Evolutionary conservation across 2,113 vertebrate species (phyloP).

Genomic region (human): DNA sequence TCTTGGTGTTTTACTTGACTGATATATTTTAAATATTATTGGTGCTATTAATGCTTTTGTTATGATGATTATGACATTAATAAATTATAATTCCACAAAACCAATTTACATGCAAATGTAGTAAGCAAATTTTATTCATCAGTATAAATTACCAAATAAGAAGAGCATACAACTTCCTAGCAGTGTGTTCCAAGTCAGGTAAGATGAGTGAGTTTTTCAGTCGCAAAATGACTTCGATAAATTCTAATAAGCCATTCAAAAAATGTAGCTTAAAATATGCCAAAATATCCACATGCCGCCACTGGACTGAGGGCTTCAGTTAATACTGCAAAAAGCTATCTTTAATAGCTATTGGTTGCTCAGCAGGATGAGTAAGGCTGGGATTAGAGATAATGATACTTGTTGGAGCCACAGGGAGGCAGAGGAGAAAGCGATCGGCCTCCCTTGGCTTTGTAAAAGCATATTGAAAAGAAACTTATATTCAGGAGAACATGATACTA

Average conservation of each 20-base stretch:
- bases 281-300: constrained; percentile 41
- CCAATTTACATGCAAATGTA: neutral
- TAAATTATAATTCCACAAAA: neutral
- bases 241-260: constrained; percentile 34
- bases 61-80: neutral
- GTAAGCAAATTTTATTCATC: neutral
- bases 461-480: constrained; percentile 53
- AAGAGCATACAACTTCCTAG: neutral
- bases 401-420: constrained; percentile 72
- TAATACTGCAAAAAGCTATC: constrained; percentile 73
- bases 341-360: constrained; percentile 76
- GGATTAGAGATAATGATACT: constrained; percentile 81
- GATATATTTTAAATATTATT: neutral
- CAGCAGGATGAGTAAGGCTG: constrained; percentile 73
- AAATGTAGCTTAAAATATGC: constrained; percentile 58
- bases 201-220: constrained; percentile 5
- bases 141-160: neutral
- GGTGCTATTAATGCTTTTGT: neutral
- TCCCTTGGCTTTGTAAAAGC: constrained; percentile 65
- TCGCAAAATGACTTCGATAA: constrained; percentile 42
- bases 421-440: constrained; percentile 42
- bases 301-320: constrained; percentile 64
- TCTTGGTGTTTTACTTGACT: neutral
- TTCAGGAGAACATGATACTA: constrained; percentile 55
- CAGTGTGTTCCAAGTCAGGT: constrained; percentile 20